Percentiles rank a stretch among this genome's conserved stretches.
Evolutionary conservation across 2,797 vertebrate genomes (phyloP).

Genomic region (Acanthopagrus latus): DNA sequence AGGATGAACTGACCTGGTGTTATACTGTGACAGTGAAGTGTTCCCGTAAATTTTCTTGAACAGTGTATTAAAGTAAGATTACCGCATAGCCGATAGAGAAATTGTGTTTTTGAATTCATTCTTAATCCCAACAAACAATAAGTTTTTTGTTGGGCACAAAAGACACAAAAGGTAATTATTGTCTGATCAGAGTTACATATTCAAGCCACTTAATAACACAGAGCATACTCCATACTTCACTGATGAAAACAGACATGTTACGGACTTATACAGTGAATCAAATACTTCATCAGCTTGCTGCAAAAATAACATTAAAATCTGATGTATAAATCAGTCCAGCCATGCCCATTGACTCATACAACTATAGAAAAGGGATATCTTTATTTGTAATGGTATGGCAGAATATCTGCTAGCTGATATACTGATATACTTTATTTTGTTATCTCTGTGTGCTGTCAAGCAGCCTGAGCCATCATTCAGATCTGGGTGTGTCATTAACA

Average conservation of each 20-base stretch:
- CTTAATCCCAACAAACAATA: not conserved
- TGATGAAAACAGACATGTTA: not conserved
- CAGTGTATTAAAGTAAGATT: not conserved
- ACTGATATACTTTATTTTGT: too few species aligned
- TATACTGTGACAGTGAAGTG: too few species aligned
- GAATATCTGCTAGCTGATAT: not conserved
- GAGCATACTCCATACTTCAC: not conserved
- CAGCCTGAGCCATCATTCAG: not conserved
- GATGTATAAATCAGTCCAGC: not conserved
- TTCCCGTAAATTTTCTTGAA: too few species aligned
- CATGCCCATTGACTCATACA: not conserved
- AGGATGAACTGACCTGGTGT: too few species aligned
- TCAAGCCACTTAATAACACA: not conserved
- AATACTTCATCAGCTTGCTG: not conserved
- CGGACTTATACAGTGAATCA: too few species aligned
- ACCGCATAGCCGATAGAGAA: not conserved
- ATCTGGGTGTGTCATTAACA: not conserved
- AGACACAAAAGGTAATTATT: not conserved
- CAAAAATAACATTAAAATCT: not conserved
- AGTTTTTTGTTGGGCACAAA: too few species aligned
- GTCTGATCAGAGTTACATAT: not conserved
- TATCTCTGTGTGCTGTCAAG: not conserved
- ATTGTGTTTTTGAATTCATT: too few species aligned
- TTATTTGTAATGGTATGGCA: not conserved
- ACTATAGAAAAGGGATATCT: not conserved